phyloP scores from a whole-genome alignment of 2,797 vertebrate genomes.

The Nyctalus aviator region DNA sequence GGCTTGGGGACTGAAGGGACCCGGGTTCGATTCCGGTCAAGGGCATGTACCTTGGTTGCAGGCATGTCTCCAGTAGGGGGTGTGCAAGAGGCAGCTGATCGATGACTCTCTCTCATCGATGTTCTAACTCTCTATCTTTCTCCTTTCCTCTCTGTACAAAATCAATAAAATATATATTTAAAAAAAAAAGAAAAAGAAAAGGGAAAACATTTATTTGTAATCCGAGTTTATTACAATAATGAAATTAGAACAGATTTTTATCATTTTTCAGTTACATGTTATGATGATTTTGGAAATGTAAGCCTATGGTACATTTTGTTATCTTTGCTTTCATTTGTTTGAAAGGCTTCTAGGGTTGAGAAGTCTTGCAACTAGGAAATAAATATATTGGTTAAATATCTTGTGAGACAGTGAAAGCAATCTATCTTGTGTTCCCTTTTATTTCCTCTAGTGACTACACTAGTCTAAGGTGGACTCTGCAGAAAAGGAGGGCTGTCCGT shows the following conservation, averaged over 20 bases:
- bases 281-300: not conserved
- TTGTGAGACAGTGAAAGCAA: not conserved
- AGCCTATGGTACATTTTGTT: not conserved
- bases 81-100: no score
- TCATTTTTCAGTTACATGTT: not conserved
- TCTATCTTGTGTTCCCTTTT: not conserved
- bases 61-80: no score
- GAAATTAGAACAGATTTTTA: not conserved
- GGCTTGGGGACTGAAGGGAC: no score
- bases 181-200: not conserved
- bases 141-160: no score
- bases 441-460: not conserved
- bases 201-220: not conserved
- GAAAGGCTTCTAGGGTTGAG: not conserved
- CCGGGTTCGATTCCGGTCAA: no score
- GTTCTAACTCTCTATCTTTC: no score
- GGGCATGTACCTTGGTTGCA: no score
- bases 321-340: constrained; percentile 26
- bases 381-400: not conserved
- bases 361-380: constrained; percentile 5
- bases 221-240: constrained; percentile 18
- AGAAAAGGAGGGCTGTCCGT: not conserved
- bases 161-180: no score
- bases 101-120: no score
- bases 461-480: not conserved